A percentile compares a stretch with the other conserved stretches of the same genome.
Evolutionary conservation across 2,888 invertebrate species (phyloP).

Genomic region (Chalcosyrphus nemorum): DNA sequence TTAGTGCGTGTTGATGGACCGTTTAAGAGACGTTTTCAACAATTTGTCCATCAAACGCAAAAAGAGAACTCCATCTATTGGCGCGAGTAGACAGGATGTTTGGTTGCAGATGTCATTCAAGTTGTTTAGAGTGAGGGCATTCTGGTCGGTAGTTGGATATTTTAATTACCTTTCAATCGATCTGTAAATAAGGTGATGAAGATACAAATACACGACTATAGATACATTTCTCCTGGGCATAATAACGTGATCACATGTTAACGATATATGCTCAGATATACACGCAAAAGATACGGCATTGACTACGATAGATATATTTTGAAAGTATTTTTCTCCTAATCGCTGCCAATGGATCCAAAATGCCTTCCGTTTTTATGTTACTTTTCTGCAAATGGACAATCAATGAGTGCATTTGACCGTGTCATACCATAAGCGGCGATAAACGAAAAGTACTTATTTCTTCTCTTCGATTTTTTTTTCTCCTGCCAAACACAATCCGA

Average conservation of each 20-base stretch:
- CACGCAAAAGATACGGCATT: neutral
- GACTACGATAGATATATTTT: neutral
- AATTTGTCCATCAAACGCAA: slow-evolving; percentile 6
- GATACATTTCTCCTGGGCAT: neutral
- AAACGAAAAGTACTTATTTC: slow-evolving; percentile 15
- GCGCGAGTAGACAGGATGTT: neutral
- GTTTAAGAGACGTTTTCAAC: slow-evolving; percentile 15
- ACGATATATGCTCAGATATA: neutral
- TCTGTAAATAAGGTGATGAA: neutral
- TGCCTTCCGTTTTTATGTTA: slow-evolving; percentile 16
- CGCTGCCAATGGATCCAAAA: slow-evolving; percentile 3
- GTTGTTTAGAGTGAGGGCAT: neutral
- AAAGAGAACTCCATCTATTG: neutral
- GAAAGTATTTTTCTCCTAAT: slow-evolving; percentile 17
- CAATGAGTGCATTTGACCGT: slow-evolving; percentile 52
- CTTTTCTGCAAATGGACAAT: slow-evolving; percentile 47
- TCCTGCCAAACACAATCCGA: neutral
- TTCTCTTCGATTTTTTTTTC: too few species aligned
- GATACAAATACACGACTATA: neutral
- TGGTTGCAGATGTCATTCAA: slow-evolving; percentile 4
- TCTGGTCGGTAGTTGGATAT: neutral
- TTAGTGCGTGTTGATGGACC: slow-evolving; percentile 10
- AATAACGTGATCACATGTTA: neutral
- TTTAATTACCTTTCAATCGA: slow-evolving; percentile 27
- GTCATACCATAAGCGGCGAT: slow-evolving; percentile 52